A percentile compares a stretch with the other conserved stretches of the same genome.
Conservation (phyloP, 2,113 vertebrate species). For the Centropus bengalensis region DNA sequence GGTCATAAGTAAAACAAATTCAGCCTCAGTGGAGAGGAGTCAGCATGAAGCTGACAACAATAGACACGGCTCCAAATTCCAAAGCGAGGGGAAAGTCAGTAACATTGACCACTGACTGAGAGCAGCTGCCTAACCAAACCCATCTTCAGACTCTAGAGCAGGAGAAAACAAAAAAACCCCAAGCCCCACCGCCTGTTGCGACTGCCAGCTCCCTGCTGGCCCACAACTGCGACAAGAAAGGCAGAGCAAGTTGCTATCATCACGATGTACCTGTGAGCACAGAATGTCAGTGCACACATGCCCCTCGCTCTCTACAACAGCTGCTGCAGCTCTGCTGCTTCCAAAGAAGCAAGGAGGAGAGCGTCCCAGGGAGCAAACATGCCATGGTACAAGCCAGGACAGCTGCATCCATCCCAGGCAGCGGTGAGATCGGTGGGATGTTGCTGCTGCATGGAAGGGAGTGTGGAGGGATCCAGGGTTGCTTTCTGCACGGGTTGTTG, state of each 20-base stretch:
- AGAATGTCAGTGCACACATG: fast-evolving
- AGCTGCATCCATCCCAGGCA: background rate
- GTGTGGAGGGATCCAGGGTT: background rate
- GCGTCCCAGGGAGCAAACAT: background rate
- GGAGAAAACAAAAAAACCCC: background rate
- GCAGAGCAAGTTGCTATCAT: background rate
- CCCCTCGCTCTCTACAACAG: background rate
- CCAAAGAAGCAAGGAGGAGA: background rate
- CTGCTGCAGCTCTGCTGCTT: background rate
- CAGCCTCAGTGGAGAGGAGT: background rate
- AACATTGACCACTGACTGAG: background rate
- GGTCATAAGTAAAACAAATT: conserved; percentile 4
- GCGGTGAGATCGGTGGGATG: background rate
- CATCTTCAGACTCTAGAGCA: background rate
- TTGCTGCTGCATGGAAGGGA: background rate
- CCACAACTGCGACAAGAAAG: fast-evolving
- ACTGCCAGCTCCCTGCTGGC: background rate
- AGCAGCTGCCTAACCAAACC: background rate
- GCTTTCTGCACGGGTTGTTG: background rate
- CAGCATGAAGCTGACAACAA: conserved; percentile 47
- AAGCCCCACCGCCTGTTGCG: background rate
- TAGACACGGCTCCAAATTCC: conserved; percentile 5
- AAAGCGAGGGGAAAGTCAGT: conserved; percentile 18
- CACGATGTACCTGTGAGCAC: background rate
- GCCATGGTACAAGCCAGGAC: background rate